Evolutionary conservation across 2,113 vertebrate genomes (phyloP).

Genomic region (Myotis davidii): DNA sequence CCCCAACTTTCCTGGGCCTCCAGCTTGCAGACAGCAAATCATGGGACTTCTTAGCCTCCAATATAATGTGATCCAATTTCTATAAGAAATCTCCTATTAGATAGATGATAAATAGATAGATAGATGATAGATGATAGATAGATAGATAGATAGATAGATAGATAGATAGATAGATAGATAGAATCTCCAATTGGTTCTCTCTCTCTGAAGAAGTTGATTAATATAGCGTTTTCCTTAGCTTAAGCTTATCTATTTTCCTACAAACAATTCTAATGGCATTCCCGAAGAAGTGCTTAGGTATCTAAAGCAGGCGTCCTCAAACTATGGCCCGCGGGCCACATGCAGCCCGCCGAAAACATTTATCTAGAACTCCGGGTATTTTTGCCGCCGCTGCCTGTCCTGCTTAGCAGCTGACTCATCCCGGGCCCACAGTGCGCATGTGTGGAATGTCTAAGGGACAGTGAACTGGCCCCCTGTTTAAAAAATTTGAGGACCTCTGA

Average conservation of each 20-base stretch:
- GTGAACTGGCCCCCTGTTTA: too few relatives aligned
- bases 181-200: not conserved
- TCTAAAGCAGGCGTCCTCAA: not conserved
- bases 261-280: not conserved
- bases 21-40: not conserved
- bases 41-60: not conserved
- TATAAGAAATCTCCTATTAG: not conserved
- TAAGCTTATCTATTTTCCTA: not conserved
- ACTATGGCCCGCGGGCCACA: too few relatives aligned
- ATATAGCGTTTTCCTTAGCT: not conserved
- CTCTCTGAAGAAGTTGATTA: not conserved
- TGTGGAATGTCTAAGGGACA: too few relatives aligned
- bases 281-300: not conserved
- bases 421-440: too few relatives aligned
- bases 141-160: not conserved
- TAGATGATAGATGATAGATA: not conserved
- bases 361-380: too few relatives aligned
- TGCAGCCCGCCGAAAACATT: too few relatives aligned
- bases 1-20: not conserved
- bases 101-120: too few relatives aligned
- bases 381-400: too few relatives aligned
- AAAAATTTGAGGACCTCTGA: too few relatives aligned
- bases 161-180: not conserved
- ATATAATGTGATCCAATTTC: not conserved
- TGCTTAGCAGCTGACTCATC: too few relatives aligned